A percentile compares a stretch with the other conserved stretches of the same genome.
Evolutionary conservation across 92 coral and sea anemone genomes (phyloP).

Genomic region (Pocillopora meandrina): DNA sequence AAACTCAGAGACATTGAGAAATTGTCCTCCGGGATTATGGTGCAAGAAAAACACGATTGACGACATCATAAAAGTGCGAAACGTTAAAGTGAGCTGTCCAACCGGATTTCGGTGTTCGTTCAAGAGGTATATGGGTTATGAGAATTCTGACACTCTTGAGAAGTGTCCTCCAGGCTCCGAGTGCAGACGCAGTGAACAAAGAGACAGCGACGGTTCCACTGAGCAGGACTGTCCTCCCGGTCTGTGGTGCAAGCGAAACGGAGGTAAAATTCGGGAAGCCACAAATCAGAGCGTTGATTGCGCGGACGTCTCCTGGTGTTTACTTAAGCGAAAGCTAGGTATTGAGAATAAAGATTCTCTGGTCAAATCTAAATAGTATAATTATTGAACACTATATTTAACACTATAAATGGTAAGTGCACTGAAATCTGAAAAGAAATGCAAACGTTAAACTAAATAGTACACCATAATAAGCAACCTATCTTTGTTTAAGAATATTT

Average conservation of each 20-base stretch:
- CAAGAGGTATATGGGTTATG: background rate
- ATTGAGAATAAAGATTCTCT: background rate
- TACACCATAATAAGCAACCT: background rate
- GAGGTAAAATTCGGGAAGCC: background rate
- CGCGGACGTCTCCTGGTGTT: background rate
- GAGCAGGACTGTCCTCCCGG: too few relatives aligned
- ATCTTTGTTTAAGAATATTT: background rate
- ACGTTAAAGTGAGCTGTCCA: background rate
- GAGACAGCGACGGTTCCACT: too few relatives aligned
- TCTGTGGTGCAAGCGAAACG: constrained; percentile 31
- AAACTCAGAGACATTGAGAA: background rate
- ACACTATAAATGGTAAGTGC: background rate
- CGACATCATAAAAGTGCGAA: background rate
- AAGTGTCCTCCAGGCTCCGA: constrained; percentile 34
- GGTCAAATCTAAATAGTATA: background rate
- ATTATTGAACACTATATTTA: background rate
- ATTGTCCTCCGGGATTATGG: constrained; percentile 52
- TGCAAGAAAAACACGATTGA: constrained; percentile 37
- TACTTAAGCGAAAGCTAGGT: background rate
- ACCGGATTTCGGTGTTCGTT: too few relatives aligned
- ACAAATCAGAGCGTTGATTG: background rate
- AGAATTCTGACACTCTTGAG: constrained; percentile 1
- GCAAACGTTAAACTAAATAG: background rate
- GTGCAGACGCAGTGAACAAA: too few relatives aligned
- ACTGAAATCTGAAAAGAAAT: background rate